Evolutionary conservation across 1,140 invertebrate species (phyloP), one percentile per base, ranked within the genome.

Genomic region (Hycleus cichorii): DNA sequence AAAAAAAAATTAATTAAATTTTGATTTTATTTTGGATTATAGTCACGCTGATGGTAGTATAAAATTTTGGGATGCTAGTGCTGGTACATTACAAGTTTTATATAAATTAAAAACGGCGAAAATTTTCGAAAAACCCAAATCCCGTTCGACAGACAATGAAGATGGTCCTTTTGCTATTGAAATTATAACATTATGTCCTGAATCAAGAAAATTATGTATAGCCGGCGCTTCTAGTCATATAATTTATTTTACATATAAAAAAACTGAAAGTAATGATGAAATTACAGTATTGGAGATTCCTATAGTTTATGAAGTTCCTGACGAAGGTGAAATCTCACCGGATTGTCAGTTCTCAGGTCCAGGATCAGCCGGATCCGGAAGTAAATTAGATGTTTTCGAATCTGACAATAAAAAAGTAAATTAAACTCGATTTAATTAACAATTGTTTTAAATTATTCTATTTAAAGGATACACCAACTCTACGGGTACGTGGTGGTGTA

Each of bases 51-150:
- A 98, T 77, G 95, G 95, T 44, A 95, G 90, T 68, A 82, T 97
- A 58, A 97, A 96, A 75, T 97, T 97, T 77, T 98, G 95, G 95
- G 95, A 98, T 76, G 93, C 94, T 6, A 95, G 93, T 62, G 90
- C 92, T 50, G 90, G 91, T 44, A 89, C 88, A 38, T 79, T 99
- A 9, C 93, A 95, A 79, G 88, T 97, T 59, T 82, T 99, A 67
- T 98, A 98, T 79, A 97, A 97, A 83, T 77, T 98, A 67, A 98
- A 98, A 80, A 97, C 94, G 69, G 90, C 91, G 51, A 96, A 97
- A 77, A 83, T 95, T 49, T 96, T 97, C 78, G 90, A 96, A 73
- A 86, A 88, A 69, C 81, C 82, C 40, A 75, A 70, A 58, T 62
- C 72, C 9, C 71, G 72, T 56, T 74, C 60, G 75, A 63, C 76